Evolutionary conservation across 2,888 invertebrate genomes (phyloP).

Genomic region (Agrotis ipsilon): DNA sequence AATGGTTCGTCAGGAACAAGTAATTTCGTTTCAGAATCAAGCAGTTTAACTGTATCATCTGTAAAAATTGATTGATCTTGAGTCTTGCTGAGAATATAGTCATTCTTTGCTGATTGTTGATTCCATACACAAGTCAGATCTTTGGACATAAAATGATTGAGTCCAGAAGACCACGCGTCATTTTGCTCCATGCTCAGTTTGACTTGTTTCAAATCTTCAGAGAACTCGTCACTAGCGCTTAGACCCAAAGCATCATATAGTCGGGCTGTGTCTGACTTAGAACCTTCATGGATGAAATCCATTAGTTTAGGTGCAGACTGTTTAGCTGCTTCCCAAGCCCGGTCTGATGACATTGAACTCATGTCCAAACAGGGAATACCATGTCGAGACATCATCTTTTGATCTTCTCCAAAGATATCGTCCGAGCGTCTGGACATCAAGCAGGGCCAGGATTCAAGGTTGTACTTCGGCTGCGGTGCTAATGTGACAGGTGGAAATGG

Average conservation of each 20-base stretch:
- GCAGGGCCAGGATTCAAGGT: slow-evolving; percentile 88
- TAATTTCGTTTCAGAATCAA: slow-evolving; percentile 73
- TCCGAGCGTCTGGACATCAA: slow-evolving; percentile 82
- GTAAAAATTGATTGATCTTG: slow-evolving; percentile 71
- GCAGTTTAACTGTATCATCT: slow-evolving; percentile 72
- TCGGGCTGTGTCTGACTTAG: slow-evolving; percentile 87
- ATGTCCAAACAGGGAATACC: slow-evolving; percentile 79
- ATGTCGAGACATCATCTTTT: slow-evolving; percentile 76
- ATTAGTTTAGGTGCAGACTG: slow-evolving; percentile 88
- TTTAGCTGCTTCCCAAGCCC: slow-evolving; percentile 90
- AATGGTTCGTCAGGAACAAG: slow-evolving; percentile 74
- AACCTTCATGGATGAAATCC: slow-evolving; percentile 88
- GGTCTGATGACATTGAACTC: slow-evolving; percentile 85
- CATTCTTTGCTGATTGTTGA: slow-evolving; percentile 75
- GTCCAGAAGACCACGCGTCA: slow-evolving; percentile 75
- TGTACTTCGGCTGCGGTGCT: slow-evolving; percentile 88
- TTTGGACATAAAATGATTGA: slow-evolving; percentile 78
- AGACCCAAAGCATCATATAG: slow-evolving; percentile 87
- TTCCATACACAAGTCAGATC: slow-evolving; percentile 79
- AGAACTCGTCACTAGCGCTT: slow-evolving; percentile 78
- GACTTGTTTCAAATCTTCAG: slow-evolving; percentile 81
- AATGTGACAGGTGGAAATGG: slow-evolving; percentile 84
- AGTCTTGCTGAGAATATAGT: slow-evolving; percentile 67
- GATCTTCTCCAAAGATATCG: slow-evolving; percentile 81
- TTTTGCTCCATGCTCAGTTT: slow-evolving; percentile 75